Conservation (phyloP, 2,888 invertebrate species). For the Argyresthia goedartella region DNA sequence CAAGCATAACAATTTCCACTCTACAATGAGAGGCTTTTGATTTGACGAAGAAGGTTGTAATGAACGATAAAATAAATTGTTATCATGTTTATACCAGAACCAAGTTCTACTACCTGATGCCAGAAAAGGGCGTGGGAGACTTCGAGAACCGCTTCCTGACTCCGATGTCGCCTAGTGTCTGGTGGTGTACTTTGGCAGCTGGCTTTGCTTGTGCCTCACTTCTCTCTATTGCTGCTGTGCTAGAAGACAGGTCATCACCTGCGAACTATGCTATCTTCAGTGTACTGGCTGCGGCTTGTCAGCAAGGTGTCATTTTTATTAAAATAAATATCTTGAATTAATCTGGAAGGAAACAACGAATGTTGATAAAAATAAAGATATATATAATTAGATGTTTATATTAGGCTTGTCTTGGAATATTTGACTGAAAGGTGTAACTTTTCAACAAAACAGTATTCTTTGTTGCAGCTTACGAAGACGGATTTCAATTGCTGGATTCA, state of each 20-base stretch:
- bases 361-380: too few species aligned
- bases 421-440: too few species aligned
- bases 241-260: conserved; percentile 36
- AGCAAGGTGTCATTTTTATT: conserved; percentile 37
- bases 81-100: conserved; percentile 34
- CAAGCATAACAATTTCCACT: too few species aligned
- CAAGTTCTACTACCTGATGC: conserved; percentile 52
- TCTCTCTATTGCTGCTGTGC: conserved; percentile 35
- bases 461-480: conserved; percentile 49
- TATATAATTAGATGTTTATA: too few species aligned
- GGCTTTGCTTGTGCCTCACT: conserved; percentile 32
- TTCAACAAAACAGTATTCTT: neutral
- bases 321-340: too few species aligned
- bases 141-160: conserved; percentile 59
- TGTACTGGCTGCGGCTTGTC: conserved; percentile 48
- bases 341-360: too few species aligned
- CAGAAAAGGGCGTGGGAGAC: conserved; percentile 42
- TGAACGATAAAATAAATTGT: too few species aligned
- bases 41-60: too few species aligned
- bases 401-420: too few species aligned
- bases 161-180: conserved; percentile 52
- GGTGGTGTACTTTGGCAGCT: conserved; percentile 42
- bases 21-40: too few species aligned
- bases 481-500: conserved; percentile 27
- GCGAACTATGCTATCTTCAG: conserved; percentile 27